Conservation (phyloP, 2,888 invertebrate species). For the Nephrotoma flavescens region DNA sequence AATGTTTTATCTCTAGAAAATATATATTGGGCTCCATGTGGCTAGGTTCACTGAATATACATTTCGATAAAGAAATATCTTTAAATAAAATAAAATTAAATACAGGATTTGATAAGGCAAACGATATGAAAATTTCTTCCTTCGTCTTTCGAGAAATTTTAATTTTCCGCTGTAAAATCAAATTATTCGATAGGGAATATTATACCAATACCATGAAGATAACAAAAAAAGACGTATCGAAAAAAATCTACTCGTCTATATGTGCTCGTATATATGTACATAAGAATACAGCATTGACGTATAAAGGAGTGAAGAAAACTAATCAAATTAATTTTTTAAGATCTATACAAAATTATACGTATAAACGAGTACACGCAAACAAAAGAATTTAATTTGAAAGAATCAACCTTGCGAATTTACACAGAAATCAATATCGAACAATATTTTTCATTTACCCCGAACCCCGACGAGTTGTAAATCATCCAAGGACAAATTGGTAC, state of each 20-base stretch:
- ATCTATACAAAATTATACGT: not conserved
- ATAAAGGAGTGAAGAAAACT: not conserved
- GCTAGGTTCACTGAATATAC: not conserved
- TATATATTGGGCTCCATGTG: not conserved
- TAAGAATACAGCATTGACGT: not conserved
- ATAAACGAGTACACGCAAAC: too few species aligned
- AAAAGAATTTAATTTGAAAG: too few species aligned
- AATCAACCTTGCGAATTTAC: too few species aligned
- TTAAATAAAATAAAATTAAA: not conserved
- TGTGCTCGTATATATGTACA: not conserved
- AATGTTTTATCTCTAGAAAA: not conserved
- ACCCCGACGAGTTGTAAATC: too few species aligned
- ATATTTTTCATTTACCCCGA: too few species aligned
- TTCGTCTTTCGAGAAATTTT: not conserved
- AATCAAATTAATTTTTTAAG: not conserved
- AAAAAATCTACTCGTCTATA: not conserved
- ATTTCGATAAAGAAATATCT: not conserved
- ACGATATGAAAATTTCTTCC: not conserved
- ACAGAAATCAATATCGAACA: too few species aligned
- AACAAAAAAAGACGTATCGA: not conserved
- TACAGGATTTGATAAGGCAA: not conserved
- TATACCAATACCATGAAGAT: not conserved
- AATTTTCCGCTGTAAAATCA: not conserved
- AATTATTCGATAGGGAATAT: not conserved
- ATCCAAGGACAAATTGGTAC: too few species aligned